phyloP scores from a whole-genome alignment of 2,888 invertebrate genomes.

The Agrilus biguttatus region DNA sequence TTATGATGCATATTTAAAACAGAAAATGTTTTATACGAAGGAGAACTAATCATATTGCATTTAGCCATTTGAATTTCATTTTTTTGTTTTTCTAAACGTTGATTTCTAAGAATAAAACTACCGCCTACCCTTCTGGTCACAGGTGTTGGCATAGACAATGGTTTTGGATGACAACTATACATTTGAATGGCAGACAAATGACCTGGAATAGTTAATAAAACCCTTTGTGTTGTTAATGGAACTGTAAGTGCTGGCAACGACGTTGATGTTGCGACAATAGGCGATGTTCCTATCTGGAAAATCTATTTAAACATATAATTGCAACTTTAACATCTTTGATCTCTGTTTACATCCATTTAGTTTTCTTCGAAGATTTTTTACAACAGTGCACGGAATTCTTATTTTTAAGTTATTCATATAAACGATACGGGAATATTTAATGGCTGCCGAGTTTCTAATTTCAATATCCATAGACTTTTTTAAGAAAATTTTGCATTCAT shows the following conservation, averaged over 20 bases:
- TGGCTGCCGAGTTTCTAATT: too few species aligned
- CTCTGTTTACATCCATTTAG: too few species aligned
- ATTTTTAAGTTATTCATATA: too few species aligned
- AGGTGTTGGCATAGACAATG: slow-evolving; percentile 42
- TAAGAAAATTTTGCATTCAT: too few species aligned
- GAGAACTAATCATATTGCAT: slow-evolving; percentile 14
- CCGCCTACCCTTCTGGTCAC: slow-evolving; percentile 43
- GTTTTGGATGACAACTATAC: slow-evolving; percentile 43
- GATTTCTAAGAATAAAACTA: slow-evolving; percentile 37
- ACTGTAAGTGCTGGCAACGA: slow-evolving; percentile 18
- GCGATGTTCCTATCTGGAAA: slow-evolving; percentile 19
- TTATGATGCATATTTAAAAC: slow-evolving; percentile 11
- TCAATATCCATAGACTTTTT: too few species aligned
- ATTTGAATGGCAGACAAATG: slow-evolving; percentile 17
- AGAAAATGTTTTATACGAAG: slow-evolving; percentile 15
- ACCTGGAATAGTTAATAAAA: slow-evolving; percentile 22
- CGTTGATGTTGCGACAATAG: slow-evolving; percentile 19
- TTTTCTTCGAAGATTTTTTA: too few species aligned
- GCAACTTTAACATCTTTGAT: too few species aligned
- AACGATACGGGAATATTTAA: too few species aligned
- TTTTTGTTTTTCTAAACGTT: slow-evolving; percentile 24
- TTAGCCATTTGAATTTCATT: slow-evolving; percentile 24
- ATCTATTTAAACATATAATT: slow-evolving; percentile 10
- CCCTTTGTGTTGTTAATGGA: slow-evolving; percentile 18
- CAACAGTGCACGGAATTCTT: too few species aligned